Conservation (phyloP, 2,888 invertebrate genomes). For the Acheta domesticus region DNA sequence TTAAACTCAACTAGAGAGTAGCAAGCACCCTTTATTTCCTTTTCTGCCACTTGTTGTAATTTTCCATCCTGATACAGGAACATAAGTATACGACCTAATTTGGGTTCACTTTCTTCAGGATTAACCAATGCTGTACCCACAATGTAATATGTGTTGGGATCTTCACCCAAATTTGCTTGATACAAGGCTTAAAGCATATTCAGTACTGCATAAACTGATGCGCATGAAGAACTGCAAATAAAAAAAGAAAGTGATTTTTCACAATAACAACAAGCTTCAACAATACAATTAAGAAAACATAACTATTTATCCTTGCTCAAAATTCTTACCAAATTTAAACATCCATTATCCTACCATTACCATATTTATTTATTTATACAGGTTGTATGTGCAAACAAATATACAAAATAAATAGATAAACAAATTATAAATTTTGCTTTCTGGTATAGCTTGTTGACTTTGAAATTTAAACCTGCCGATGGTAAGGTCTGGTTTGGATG, state of each 20-base stretch:
- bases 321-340: too few relatives aligned
- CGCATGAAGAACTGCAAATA: conserved; percentile 73
- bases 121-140: conserved; percentile 92
- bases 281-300: too few relatives aligned
- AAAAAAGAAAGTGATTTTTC: background rate
- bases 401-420: too few relatives aligned
- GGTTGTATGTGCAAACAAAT: too few relatives aligned
- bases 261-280: too few relatives aligned
- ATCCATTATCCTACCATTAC: too few relatives aligned
- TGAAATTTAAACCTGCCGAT: too few relatives aligned
- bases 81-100: conserved; percentile 82
- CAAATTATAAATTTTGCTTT: too few relatives aligned
- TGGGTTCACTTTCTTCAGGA: conserved; percentile 95
- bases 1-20: conserved; percentile 92
- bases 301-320: too few relatives aligned
- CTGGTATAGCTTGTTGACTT: too few relatives aligned
- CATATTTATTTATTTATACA: too few relatives aligned
- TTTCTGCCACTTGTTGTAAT: conserved; percentile 82
- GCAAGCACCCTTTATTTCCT: conserved; percentile 94
- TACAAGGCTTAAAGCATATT: conserved; percentile 86
- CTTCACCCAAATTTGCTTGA: conserved; percentile 89
- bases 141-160: conserved; percentile 86
- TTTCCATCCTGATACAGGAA: conserved; percentile 90
- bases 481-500: too few relatives aligned
- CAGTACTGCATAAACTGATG: conserved; percentile 88